Conservation (phyloP, 2,797 vertebrate species). For the Neoniphon sammara region DNA sequence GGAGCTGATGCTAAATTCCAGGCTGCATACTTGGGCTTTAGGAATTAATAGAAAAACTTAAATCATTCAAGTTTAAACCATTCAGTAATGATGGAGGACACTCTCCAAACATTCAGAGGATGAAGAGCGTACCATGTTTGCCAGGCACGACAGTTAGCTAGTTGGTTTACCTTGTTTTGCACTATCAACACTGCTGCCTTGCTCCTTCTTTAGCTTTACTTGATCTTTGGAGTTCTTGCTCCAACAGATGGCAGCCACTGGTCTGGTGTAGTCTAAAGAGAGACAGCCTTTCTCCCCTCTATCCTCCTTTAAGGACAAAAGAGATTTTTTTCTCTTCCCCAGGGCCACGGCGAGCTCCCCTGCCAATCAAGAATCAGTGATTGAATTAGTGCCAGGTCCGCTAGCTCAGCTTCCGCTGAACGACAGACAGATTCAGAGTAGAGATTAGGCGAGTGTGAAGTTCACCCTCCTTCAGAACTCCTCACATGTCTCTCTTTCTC, state of each 20-base stretch:
- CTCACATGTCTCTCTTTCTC: constrained; percentile 71
- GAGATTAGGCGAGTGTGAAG: constrained; percentile 81
- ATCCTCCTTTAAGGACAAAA: constrained; percentile 71
- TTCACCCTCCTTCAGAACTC: constrained; percentile 78
- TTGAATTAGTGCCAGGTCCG: constrained; percentile 80
- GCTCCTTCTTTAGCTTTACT: constrained; percentile 23
- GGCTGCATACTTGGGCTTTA: no score
- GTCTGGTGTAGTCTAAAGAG: constrained; percentile 48
- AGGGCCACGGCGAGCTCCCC: constrained; percentile 53
- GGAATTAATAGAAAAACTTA: background rate
- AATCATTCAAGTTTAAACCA: background rate
- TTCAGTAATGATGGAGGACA: background rate
- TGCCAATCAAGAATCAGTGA: constrained; percentile 76
- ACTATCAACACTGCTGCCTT: constrained; percentile 11
- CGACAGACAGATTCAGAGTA: constrained; percentile 72
- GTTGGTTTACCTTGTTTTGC: constrained; percentile 10
- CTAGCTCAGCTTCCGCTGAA: constrained; percentile 68
- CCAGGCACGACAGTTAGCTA: background rate
- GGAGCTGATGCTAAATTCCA: no score
- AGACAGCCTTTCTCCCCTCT: constrained; percentile 49
- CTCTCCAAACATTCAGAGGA: no score
- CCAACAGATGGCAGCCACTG: constrained; percentile 51
- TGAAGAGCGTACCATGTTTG: no score
- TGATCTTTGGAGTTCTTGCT: constrained; percentile 53
- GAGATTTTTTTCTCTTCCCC: constrained; percentile 59